A percentile compares a stretch with the other conserved stretches of the same genome.
phyloP scores from a whole-genome alignment of 2,888 invertebrate species.

The Ectemnius lituratus region DNA sequence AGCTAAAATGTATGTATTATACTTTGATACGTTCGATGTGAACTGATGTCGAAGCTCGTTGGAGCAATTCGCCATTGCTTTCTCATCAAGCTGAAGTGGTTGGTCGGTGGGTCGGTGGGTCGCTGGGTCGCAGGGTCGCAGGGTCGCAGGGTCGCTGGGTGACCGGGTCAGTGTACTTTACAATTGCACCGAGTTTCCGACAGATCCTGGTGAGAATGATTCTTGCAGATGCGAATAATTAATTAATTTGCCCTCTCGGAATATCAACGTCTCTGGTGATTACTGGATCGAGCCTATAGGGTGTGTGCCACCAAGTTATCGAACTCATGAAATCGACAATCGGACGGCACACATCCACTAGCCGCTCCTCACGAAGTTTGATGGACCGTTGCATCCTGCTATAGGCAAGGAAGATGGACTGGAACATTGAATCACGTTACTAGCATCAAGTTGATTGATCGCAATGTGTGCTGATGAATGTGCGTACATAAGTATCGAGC shows the following conservation, averaged over 20 bases:
- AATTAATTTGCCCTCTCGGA: too few relatives aligned
- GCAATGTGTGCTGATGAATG: conserved; percentile 30
- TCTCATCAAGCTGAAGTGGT: neutral
- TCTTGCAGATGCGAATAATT: too few relatives aligned
- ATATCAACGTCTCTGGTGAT: too few relatives aligned
- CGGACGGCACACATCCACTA: too few relatives aligned
- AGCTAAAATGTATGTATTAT: too few relatives aligned
- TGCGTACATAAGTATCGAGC: neutral
- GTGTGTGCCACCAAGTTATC: too few relatives aligned
- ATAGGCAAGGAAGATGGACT: conserved; percentile 13
- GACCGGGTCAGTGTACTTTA: neutral
- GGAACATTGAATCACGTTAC: conserved; percentile 36
- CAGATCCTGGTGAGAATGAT: too few relatives aligned
- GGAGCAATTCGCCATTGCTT: neutral
- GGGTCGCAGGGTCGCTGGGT: neutral
- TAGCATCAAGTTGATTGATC: conserved; percentile 45
- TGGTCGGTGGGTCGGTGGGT: too few relatives aligned
- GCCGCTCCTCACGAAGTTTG: conserved; percentile 6
- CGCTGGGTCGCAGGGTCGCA: too few relatives aligned
- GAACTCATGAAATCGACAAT: too few relatives aligned
- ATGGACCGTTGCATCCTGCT: conserved; percentile 11
- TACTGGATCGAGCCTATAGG: too few relatives aligned
- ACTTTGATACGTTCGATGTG: neutral
- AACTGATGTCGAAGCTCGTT: neutral
- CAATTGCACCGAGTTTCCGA: too few relatives aligned